Base-by-base conservation (phyloP, 2,113 vertebrate genomes). In the Festucalex cinctus region DNA sequence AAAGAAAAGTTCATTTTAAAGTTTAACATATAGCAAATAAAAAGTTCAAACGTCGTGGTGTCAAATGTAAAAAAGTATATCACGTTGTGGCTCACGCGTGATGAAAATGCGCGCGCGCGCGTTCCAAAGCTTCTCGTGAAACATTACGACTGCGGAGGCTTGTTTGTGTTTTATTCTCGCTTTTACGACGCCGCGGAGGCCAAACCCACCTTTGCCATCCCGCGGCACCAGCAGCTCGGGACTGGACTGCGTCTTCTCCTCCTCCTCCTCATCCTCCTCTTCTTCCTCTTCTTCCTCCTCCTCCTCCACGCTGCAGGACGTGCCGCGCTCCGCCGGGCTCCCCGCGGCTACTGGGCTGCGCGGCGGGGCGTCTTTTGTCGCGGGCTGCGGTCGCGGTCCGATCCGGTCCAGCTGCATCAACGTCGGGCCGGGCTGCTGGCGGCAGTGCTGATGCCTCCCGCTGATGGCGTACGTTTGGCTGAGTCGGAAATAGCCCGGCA, bases 391-490 rank as follows among this genome's bases (percentile, higher is more conserved):
- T 92, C 98, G 98, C 85, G 94, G 93, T 80, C 92, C 92, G 87
- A 95, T 91, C 88, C 95, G 93, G 89, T 94, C 95, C 84, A 98
- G 91, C 88, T 97, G 96, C 93, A 96, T 82, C 79, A 92, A 90
- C 85, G 96, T 96, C 82, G 95, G 92, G 88, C 92, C 96, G 76
- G 95, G 90, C 87, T 95, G 94, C 83, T 95, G 94, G 91, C 93
- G 94, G 93, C 94, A 98, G 80, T 49, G 70, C 83, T 98, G n/a
- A n/a, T n/a, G 43, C 96, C 93, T 94, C 94, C 85, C 93, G 93
- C 93, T 97, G n/a, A n/a, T n/a, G 98, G 94, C 93, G 88, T 97
- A 99, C 90, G 95, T 98, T 92, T 99, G 96, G 88, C 97, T 98
- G 87, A 99, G 93, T 91, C 97, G 95, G 93, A 99, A 99, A 92